Evolutionary conservation across 2,888 invertebrate species (phyloP), one percentile per base, ranked within the genome.

Genomic region (Smittia aterrima): DNA sequence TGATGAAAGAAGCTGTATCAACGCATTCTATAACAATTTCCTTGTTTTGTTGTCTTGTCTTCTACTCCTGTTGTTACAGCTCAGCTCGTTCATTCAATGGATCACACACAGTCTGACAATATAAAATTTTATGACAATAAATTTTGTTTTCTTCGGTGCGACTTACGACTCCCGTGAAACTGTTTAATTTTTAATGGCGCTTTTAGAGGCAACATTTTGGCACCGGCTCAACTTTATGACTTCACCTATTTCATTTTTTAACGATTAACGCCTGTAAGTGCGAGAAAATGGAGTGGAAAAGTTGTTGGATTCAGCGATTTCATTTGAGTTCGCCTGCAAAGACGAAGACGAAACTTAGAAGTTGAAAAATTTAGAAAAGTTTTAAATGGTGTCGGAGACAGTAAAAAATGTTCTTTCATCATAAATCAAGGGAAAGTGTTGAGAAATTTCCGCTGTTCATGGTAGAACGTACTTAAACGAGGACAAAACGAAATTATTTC

Each of bases 81-180:
- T 70, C 16, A 53, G 25, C 70, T 70, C 67, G 41, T 67, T 41
- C 27, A 53, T 53, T 70, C 70, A 54, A 70, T 70, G 70, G 70
- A 70, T 70, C 53, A 70, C 53, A 68, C n/a, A 32, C 53, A 70
- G 47, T 54, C 53, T 27, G 70, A 70, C 70, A 70, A 54, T 70
- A 70, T 70, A 70, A 70, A 70, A 25, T 70, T 70, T 53, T 70
- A 70, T 53, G 22, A 53, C 70, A n/a, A 70, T 70, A 70, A 70
- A 70, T 70, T 70, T 25, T 70, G 70, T 32, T 70, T 58, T 58
- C 58, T 58, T 58, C 22, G 58, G 58, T 20, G 20, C 18, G 3
- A 16, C 70, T 70, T 70, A 70, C 25, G 70, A 41, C 70, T 53
- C 70, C 53, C 54, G 53, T 53, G 70, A 27, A 53, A 54, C 54